A percentile compares a stretch with the other conserved stretches of the same genome.
These are phyloP conservation scores for Pygoscelis adeliae DNA, from an alignment of 2,113 vertebrate genomes.

Conservation along the genomic window DNA sequence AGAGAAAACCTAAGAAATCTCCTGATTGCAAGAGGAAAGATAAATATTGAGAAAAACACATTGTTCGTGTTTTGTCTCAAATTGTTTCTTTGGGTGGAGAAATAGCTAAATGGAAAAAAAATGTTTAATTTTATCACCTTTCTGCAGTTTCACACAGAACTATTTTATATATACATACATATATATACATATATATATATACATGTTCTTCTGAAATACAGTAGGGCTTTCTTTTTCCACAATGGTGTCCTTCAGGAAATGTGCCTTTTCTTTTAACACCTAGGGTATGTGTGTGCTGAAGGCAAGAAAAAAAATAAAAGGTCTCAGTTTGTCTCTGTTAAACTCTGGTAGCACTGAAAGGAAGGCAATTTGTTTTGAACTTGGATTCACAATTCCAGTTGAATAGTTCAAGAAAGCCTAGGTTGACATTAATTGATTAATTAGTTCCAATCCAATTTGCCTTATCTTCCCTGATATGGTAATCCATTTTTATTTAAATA, in stretches of 20 bases:
- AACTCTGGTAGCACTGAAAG: neutral
- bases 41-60: neutral
- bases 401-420: neutral
- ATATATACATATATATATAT: accelerated
- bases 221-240: neutral
- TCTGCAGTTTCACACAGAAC: neutral
- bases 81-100: neutral
- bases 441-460: neutral
- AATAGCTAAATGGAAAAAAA: neutral
- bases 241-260: neutral
- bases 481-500: neutral
- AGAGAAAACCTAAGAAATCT: neutral
- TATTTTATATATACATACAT: neutral
- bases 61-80: neutral
- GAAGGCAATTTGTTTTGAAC: neutral
- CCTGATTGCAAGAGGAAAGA: neutral
- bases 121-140: neutral
- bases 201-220: neutral
- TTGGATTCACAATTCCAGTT: neutral
- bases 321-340: neutral
- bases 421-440: neutral
- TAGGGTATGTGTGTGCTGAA: neutral
- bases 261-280: neutral
- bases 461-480: neutral
- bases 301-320: neutral